Evolutionary conservation across 2,888 invertebrate genomes (phyloP).

Genomic region (Lamproptera curius): DNA sequence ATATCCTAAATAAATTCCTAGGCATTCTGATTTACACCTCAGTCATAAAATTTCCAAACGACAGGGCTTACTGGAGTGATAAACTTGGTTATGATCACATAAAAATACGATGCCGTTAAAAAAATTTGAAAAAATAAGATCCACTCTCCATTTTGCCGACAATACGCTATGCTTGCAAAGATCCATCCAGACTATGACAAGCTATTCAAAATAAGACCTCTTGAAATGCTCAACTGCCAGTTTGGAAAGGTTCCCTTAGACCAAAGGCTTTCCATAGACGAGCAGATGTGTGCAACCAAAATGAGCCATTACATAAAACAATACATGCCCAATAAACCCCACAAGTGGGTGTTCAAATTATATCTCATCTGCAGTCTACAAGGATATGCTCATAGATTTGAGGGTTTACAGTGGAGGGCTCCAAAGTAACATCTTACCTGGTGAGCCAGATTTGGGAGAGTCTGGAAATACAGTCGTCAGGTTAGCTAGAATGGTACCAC

Average conservation of each 20-base stretch:
- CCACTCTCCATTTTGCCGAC: conserved; percentile 33
- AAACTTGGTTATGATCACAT: conserved; percentile 36
- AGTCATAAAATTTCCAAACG: conserved; percentile 34
- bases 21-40: conserved; percentile 36
- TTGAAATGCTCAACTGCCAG: conserved; percentile 25
- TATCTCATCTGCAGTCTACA: conserved; percentile 31
- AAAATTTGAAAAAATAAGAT: conserved; percentile 35
- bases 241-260: conserved; percentile 33
- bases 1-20: conserved; percentile 35
- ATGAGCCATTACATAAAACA: conserved; percentile 35
- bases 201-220: conserved; percentile 33
- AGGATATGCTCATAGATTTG: conserved; percentile 27
- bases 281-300: conserved; percentile 39
- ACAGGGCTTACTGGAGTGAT: conserved; percentile 33
- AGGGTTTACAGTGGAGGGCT: conserved; percentile 32
- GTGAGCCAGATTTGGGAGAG: conserved; percentile 36
- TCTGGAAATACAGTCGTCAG: conserved; percentile 34
- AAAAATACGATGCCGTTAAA: conserved; percentile 35
- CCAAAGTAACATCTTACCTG: conserved; percentile 30
- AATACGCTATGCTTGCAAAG: conserved; percentile 26
- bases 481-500: conserved; percentile 33
- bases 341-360: conserved; percentile 37
- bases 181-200: conserved; percentile 32
- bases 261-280: conserved; percentile 35
- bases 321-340: conserved; percentile 37